Conservation (phyloP, 2,113 vertebrate genomes). For the Daphoenositta chrysoptera region DNA sequence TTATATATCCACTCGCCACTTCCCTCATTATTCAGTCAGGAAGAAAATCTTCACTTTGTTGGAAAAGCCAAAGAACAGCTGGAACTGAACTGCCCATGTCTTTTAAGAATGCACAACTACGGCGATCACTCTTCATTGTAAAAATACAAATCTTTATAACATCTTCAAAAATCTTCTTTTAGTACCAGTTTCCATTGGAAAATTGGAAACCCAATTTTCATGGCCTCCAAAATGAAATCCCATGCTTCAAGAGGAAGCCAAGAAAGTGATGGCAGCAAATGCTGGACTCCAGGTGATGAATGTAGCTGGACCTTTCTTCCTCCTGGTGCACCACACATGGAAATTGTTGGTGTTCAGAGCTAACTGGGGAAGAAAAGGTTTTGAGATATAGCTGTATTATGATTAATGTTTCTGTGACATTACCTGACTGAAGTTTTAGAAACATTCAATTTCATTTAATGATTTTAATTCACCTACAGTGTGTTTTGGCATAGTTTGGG, state of each 20-base stretch:
- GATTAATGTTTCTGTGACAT: not conserved
- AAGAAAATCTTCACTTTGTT: not conserved
- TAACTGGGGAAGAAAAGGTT: not conserved
- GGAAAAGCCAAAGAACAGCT: not conserved
- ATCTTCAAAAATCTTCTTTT: not conserved
- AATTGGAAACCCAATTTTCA: not conserved
- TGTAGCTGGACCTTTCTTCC: not conserved
- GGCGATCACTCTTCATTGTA: not conserved
- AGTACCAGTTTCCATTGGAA: not conserved
- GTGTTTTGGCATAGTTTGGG: not conserved
- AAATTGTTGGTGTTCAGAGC: not conserved
- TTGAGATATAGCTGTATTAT: not conserved
- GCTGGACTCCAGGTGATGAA: not conserved
- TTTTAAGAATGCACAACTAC: not conserved
- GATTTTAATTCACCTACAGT: not conserved
- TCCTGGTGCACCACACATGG: not conserved
- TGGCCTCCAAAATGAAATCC: not conserved
- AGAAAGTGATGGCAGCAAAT: not conserved
- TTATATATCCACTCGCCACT: constrained; percentile 26
- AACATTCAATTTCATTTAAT: not conserved
- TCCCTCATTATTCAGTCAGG: not conserved
- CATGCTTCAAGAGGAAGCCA: not conserved
- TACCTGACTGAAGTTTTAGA: not conserved
- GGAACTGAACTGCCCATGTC: not conserved
- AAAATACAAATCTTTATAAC: not conserved